Evolutionary conservation across 1,140 invertebrate genomes (phyloP), one percentile per base, ranked within the genome.

Genomic region (Drosophila nebulosa): DNA sequence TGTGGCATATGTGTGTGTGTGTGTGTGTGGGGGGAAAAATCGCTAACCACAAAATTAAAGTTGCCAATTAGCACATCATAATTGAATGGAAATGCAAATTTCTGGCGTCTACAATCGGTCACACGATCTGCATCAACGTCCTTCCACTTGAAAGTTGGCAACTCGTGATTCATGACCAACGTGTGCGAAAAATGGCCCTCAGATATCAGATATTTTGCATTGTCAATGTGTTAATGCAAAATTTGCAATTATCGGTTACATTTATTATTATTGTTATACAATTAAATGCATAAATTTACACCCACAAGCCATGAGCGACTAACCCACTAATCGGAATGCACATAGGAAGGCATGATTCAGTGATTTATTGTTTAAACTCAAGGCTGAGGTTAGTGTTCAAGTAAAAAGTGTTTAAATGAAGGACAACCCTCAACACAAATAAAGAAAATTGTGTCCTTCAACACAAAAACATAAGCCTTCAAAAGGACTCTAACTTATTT

Each of bases 31-130:
- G 39, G 39, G 3, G 10, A 16, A 5, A 3, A 46, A 21, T 46
- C 64, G 74, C 56, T 69, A 84, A 85, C 6, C 65, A 46, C 53
- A 51, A 56, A 64, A 73, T 67, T 30, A 74, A 74, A 77, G 30
- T 51, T n/a, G 9, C 4, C 73, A 84, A 77, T 84, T 85, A 84
- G 62, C 80, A 80, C 18, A 50, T 32, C 51, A 68, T n/a, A 61
- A 14, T 36, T 30, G n/a, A 21, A 21, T n/a, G 36, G 9, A 1
- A 46, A 22, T 26, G 35, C n/a, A 39, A 50, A 46, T 21, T 46
- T 46, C 18, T 21, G 16, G 16, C 39, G 39, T 21, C 39, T 42
- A 18, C 39, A 21, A 2, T 24, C 36, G 63, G 63, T 68, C 61
- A 78, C 60, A 70, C 35, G 35, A 74, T 32, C 3, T 14, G 9